Evolutionary conservation across 64 coral and sea anemone species (phyloP), one percentile per base, ranked within the genome.

Genomic region (Actinia equina): DNA sequence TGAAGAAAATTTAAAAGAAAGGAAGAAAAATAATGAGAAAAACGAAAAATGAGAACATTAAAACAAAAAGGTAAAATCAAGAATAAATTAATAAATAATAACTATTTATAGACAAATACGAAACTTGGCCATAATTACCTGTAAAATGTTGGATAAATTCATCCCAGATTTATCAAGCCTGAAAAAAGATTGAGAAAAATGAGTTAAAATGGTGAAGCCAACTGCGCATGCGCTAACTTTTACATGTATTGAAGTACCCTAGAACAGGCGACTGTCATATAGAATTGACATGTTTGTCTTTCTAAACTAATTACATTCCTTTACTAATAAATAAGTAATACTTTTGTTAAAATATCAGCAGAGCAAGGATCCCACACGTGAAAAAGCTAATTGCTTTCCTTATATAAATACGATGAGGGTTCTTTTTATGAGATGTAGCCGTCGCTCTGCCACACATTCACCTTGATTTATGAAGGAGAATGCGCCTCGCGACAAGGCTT

Each of bases 81-180:
- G 27, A 81, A 80, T 52, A 91, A 61, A 79, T 85, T 43, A 81
- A 51, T 84, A 54, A 77, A 18, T 9, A 43, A 70, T 23, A 64
- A 81, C 20, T 65, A 52, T 23, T 49, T 6, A 81, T 49, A 18
- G 4, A 81, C 52, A 2, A 22, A 46, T 49, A 22, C 58, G n/a
- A 65, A 25, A 19, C 22, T 44, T 81, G 17, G 6, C 45, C 16
- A 59, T 12, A 42, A 22, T 46, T 96, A 96, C 94, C 92, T 96
- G 94, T 25, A 96, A 86, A 53, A 99, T 99, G 86, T 99, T 99
- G 37, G 91, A 93, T 79, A 99, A 84, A 71, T 95, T 95, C 37
- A 99, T 99, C 83, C 97, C 97, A 11, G 85, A 87, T 58, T 87
- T 78, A 60, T 86, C 90, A 67, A 95, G 71, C 93, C 97, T 99